These are phyloP conservation scores for Alca torda DNA, from an alignment of 2,797 vertebrate species.

Conservation along the genomic window DNA sequence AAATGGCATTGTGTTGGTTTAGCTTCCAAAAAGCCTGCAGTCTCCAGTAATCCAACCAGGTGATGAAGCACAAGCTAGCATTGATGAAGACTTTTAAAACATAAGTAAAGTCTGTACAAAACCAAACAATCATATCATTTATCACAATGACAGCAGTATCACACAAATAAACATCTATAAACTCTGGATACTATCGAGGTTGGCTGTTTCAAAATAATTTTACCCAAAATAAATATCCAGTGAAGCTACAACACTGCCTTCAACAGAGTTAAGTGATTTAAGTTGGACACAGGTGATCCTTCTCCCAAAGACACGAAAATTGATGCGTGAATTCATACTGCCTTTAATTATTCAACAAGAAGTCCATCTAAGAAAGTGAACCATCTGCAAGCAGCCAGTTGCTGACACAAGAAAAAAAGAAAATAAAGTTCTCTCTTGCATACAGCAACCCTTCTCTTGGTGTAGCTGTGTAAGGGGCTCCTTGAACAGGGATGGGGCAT, in stretches of 20 bases:
- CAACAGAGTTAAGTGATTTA: not conserved
- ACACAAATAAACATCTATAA: not conserved
- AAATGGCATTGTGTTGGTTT: not conserved
- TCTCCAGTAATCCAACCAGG: not conserved
- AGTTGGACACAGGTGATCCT: not conserved
- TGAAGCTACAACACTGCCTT: not conserved
- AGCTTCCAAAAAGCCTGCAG: not conserved
- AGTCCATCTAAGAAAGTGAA: not conserved
- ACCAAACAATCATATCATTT: not conserved
- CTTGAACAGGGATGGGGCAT: not conserved
- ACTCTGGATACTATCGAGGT: not conserved
- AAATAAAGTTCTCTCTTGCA: not conserved
- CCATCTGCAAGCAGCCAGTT: not conserved
- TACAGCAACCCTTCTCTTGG: not conserved
- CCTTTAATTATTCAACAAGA: not conserved
- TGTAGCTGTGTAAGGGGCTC: rapidly evolving
- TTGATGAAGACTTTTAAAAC: not conserved
- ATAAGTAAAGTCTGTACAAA: not conserved
- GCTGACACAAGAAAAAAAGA: not conserved
- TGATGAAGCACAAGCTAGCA: not conserved
- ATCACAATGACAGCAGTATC: not conserved
- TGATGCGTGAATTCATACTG: not conserved
- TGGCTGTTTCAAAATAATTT: not conserved
- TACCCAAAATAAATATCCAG: not conserved
- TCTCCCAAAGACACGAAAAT: not conserved